Evolutionary conservation across 2,113 vertebrate genomes (phyloP).

Genomic region (Tringa solitaria): DNA sequence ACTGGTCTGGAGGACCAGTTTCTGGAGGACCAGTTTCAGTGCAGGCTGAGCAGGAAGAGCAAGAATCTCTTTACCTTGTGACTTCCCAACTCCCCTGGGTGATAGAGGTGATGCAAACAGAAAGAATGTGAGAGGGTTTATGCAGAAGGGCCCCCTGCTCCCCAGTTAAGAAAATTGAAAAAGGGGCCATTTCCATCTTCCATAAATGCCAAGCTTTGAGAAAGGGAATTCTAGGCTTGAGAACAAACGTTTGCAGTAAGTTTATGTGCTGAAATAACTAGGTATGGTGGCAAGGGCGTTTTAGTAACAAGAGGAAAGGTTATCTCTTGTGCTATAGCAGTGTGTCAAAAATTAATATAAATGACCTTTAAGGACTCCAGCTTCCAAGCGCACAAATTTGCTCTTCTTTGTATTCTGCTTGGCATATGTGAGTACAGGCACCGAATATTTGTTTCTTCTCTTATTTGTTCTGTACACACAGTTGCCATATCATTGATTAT

Average conservation of each 20-base stretch:
- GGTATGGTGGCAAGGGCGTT: accelerated
- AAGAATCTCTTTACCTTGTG: not conserved
- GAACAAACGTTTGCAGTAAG: not conserved
- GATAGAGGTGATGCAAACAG: not conserved
- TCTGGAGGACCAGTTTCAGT: not conserved
- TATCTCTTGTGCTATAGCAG: not conserved
- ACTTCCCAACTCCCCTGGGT: not conserved
- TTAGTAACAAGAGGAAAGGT: not conserved
- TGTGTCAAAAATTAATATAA: not conserved
- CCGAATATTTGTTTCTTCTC: not conserved
- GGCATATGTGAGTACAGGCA: not conserved
- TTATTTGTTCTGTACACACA: constrained; percentile 48
- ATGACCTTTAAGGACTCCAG: not conserved
- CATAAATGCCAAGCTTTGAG: not conserved
- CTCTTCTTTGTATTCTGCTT: not conserved
- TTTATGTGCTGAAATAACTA: not conserved
- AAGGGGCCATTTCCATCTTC: not conserved
- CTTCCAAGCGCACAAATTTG: not conserved
- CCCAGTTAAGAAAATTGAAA: not conserved
- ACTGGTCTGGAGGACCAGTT: not conserved
- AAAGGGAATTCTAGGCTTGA: not conserved
- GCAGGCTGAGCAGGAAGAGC: not conserved
- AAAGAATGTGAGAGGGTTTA: not conserved
- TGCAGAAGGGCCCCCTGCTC: not conserved
- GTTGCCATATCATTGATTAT: constrained; percentile 15